Evolutionary conservation across 2,888 invertebrate genomes (phyloP).

Genomic region (Clivina fossor): DNA sequence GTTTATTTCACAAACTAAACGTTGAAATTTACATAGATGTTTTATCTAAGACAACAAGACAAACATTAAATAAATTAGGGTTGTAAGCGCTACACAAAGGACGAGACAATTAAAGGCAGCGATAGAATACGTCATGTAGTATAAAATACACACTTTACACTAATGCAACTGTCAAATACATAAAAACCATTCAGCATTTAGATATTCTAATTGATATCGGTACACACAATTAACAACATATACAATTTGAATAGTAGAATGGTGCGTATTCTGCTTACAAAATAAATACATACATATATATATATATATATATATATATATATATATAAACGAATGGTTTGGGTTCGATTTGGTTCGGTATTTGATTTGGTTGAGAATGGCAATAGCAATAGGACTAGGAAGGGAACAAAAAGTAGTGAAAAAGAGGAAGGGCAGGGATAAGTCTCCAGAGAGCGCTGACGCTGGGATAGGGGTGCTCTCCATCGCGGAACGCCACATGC

Average conservation of each 20-base stretch:
- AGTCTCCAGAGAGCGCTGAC: background rate
- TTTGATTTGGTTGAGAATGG: background rate
- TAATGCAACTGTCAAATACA: conserved; percentile 6
- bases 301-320: background rate
- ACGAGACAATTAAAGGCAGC: background rate
- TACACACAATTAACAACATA: conserved; percentile 2
- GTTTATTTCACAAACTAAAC: background rate
- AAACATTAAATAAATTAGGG: conserved; percentile 14
- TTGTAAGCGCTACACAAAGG: background rate
- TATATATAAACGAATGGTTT: background rate
- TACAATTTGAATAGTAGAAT: too few species aligned
- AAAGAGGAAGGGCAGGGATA: background rate
- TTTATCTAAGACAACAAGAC: conserved; percentile 3
- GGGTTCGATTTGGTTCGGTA: background rate
- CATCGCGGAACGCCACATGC: background rate
- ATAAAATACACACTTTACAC: background rate
- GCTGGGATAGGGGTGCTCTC: background rate
- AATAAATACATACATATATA: too few species aligned
- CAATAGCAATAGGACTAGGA: too few species aligned
- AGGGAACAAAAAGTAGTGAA: background rate
- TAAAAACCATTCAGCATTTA: background rate
- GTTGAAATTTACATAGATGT: conserved; percentile 6
- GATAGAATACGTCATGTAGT: background rate
- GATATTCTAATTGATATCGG: background rate
- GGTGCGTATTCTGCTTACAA: too few species aligned